Evolutionary conservation across 2,113 vertebrate genomes (phyloP).

Genomic region (Micronycteris hirsuta): DNA sequence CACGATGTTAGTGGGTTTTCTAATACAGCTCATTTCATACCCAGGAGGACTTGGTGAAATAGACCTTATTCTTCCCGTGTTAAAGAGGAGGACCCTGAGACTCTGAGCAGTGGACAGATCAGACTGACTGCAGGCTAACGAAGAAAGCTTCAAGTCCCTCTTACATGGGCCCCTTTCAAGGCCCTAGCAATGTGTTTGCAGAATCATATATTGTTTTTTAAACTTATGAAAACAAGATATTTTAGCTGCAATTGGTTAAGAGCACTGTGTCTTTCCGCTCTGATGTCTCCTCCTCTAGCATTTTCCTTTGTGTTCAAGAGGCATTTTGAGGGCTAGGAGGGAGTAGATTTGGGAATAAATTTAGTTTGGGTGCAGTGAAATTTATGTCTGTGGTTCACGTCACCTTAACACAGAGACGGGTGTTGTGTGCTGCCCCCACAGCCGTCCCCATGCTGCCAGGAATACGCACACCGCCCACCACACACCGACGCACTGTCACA

Average conservation of each 20-base stretch:
- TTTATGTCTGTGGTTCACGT: neutral
- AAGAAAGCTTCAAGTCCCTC: neutral
- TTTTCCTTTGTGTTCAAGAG: neutral
- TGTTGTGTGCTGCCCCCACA: neutral
- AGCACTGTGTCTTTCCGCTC: neutral
- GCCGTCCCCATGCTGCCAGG: neutral
- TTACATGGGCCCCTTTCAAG: neutral
- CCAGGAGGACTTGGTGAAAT: neutral
- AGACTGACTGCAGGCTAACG: neutral
- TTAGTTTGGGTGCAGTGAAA: neutral
- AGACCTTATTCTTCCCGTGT: neutral
- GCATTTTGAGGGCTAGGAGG: neutral
- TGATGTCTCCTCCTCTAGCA: neutral
- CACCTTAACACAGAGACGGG: neutral
- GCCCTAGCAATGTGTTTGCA: neutral
- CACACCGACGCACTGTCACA: neutral
- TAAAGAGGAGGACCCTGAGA: neutral
- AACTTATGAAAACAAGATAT: neutral
- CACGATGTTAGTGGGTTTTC: neutral
- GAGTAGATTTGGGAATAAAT: neutral
- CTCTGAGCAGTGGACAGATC: neutral
- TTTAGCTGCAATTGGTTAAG: neutral
- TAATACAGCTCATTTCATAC: neutral
- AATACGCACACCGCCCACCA: neutral
- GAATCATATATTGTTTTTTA: neutral